These are phyloP conservation scores for Semaprochilodus insignis DNA, from an alignment of 2,797 vertebrate genomes.

Conservation along the genomic window DNA sequence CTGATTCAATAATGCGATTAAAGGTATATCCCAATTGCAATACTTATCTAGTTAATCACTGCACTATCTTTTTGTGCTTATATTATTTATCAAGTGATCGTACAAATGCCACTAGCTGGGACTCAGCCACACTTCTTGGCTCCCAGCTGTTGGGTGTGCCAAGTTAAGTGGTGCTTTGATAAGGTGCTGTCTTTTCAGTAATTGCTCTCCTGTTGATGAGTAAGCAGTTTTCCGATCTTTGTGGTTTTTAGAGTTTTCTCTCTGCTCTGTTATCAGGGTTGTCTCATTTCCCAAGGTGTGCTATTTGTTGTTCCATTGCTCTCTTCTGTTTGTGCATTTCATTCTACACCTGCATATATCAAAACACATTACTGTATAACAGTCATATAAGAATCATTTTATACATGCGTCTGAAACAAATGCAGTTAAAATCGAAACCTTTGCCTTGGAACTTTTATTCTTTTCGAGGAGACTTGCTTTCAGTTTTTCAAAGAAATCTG, in stretches of 20 bases:
- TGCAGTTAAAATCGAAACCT: too few species aligned
- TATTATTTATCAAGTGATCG: neutral
- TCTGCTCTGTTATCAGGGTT: neutral
- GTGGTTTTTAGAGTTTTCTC: neutral
- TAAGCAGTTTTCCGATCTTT: neutral
- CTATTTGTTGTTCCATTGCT: neutral
- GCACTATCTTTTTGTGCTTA: neutral
- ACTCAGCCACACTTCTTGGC: neutral
- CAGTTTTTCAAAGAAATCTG: too few species aligned
- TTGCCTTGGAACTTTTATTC: too few species aligned
- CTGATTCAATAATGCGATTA: neutral
- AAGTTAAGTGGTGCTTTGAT: neutral
- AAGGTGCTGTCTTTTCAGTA: neutral
- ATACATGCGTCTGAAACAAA: too few species aligned
- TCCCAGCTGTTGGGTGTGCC: neutral
- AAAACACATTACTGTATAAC: neutral
- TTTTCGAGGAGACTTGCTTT: too few species aligned
- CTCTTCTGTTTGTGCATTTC: neutral
- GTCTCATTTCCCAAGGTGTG: neutral
- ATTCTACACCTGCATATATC: neutral
- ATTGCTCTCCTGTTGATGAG: slow-evolving; percentile 3
- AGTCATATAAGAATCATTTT: too few species aligned
- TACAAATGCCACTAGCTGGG: neutral
- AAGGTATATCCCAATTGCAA: neutral
- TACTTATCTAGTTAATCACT: neutral